phyloP scores from a whole-genome alignment of 2,797 vertebrate species.

The Malacoctenus gilli region DNA sequence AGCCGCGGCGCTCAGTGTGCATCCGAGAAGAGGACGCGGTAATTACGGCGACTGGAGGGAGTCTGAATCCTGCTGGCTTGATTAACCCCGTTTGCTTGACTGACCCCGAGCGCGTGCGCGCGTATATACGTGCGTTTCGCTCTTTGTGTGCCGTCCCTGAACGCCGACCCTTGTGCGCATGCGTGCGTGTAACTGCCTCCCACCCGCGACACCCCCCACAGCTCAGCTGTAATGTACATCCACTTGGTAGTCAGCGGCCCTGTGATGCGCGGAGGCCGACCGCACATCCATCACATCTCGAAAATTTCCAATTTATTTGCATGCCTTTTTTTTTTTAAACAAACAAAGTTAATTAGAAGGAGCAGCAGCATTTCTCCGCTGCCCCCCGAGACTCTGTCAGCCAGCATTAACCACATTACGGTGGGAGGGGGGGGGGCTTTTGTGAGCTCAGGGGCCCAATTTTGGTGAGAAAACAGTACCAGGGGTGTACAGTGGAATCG shows the following conservation, averaged over 20 bases:
- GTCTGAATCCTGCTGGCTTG: constrained; percentile 37
- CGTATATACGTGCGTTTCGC: too few species aligned
- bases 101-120: constrained; percentile 42
- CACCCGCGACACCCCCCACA: constrained; percentile 17
- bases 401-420: constrained; percentile 40
- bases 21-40: constrained; percentile 1
- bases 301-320: constrained; percentile 36
- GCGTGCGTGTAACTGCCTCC: not conserved
- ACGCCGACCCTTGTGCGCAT: constrained; percentile 7
- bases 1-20: too few species aligned
- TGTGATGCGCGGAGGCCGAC: constrained; percentile 12
- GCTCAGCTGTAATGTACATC: too few species aligned
- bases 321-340: constrained; percentile 38
- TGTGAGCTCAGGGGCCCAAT: constrained; percentile 25
- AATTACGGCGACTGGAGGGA: constrained; percentile 9
- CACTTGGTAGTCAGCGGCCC: constrained; percentile 10
- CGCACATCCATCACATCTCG: constrained; percentile 54
- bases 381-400: constrained; percentile 7
- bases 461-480: constrained; percentile 30
- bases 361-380: constrained; percentile 18
- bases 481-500: constrained; percentile 19
- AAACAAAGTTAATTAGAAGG: constrained; percentile 62
- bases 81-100: constrained; percentile 76
- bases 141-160: constrained; percentile 14
- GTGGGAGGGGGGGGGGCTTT: constrained; percentile 3